Evolutionary conservation across 2,113 vertebrate species (phyloP).

Genomic region (Gymnocephalus cernua): DNA sequence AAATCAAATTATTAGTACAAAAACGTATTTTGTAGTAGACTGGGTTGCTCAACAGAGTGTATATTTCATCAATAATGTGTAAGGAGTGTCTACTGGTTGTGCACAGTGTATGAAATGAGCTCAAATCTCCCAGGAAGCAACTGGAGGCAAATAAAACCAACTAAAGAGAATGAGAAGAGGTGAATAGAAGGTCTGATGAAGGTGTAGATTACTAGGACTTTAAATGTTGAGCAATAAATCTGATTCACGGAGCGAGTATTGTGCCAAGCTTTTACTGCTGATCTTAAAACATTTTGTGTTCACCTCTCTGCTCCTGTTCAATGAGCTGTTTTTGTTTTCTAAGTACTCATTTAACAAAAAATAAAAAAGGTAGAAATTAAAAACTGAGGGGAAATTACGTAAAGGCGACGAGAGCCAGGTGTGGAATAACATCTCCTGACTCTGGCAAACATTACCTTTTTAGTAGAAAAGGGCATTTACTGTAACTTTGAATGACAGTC

Average conservation of each 20-base stretch:
- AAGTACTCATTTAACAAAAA: no score
- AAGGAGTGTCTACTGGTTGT: slow-evolving; percentile 24
- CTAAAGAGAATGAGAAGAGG: slow-evolving; percentile 25
- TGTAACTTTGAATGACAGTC: slow-evolving; percentile 14
- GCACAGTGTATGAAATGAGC: slow-evolving; percentile 50
- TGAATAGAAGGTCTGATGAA: slow-evolving; percentile 21
- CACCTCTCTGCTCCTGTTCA: slow-evolving; percentile 1
- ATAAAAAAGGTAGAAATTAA: no score
- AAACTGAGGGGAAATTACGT: no score
- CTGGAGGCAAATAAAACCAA: slow-evolving; percentile 14
- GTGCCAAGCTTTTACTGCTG: slow-evolving; percentile 45
- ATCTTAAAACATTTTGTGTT: slow-evolving; percentile 40
- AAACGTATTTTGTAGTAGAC: slow-evolving; percentile 10
- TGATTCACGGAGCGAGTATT: slow-evolving; percentile 3
- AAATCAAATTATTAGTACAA: slow-evolving; percentile 34
- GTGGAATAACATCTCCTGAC: slow-evolving; percentile 19
- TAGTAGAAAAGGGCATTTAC: slow-evolving; percentile 28
- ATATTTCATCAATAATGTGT: slow-evolving; percentile 34
- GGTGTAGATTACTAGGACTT: slow-evolving; percentile 35
- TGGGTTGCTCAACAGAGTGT: slow-evolving; percentile 20
- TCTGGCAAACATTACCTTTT: slow-evolving; percentile 3
- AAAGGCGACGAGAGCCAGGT: slow-evolving; percentile 10
- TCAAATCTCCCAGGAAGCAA: slow-evolving; percentile 42
- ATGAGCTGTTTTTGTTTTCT: slow-evolving; percentile 9
- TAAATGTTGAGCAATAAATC: slow-evolving; percentile 31